These are phyloP conservation scores for Andrena bicolor DNA, from an alignment of 2,888 invertebrate species.

Conservation along the genomic window DNA sequence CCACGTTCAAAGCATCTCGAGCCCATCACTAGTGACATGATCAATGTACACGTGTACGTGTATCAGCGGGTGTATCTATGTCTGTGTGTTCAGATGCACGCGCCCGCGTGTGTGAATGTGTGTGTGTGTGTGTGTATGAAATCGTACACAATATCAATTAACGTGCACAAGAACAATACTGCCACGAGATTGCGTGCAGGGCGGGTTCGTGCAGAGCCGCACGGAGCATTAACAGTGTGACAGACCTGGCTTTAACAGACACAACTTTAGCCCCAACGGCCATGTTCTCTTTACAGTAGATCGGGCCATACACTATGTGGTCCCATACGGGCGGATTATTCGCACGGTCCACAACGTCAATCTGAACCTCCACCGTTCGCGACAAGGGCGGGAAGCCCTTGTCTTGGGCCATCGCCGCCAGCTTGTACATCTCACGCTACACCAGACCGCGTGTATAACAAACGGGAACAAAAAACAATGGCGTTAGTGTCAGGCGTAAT, in stretches of 20 bases:
- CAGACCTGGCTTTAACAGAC: conserved; percentile 99
- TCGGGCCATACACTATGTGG: conserved; percentile 97
- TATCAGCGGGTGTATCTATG: conserved; percentile 36
- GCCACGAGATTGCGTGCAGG: conserved; percentile 85
- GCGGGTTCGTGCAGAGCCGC: conserved; percentile 84
- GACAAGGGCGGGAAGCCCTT: conserved; percentile 98
- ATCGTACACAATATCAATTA: conserved; percentile 85
- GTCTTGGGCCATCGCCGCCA: conserved; percentile 99
- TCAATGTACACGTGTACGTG: conserved; percentile 43
- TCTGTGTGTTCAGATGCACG: conserved; percentile 26
- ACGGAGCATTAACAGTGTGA: conserved; percentile 85
- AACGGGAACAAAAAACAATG: conserved; percentile 87
- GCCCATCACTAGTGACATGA: conserved; percentile 35
- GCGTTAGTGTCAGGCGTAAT: conserved; percentile 70
- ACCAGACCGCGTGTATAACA: conserved; percentile 85
- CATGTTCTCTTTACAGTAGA: conserved; percentile 99
- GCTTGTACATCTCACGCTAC: conserved; percentile 98
- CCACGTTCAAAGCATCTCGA: background rate
- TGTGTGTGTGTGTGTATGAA: conserved; percentile 71
- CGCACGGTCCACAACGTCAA: conserved; percentile 99
- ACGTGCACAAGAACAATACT: conserved; percentile 85
- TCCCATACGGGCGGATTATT: conserved; percentile 99
- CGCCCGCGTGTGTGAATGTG: conserved; percentile 56
- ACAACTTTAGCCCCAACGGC: conserved; percentile 99
- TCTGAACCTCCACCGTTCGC: conserved; percentile 98